Base-by-base conservation (phyloP, 2,797 vertebrate species). In the Esox masquinongy region DNA sequence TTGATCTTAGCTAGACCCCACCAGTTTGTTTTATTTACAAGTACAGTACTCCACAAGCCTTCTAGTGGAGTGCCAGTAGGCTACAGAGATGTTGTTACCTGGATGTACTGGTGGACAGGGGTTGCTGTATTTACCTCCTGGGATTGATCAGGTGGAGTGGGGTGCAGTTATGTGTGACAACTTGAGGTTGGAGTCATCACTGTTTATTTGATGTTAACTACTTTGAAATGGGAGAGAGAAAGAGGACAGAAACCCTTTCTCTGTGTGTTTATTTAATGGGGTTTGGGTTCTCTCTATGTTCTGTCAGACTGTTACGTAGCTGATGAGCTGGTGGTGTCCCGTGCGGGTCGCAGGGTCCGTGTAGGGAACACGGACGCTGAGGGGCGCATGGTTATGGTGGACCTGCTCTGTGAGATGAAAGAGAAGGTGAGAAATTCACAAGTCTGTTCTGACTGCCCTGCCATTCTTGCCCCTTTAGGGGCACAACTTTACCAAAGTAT, bases 291-390 rank as follows among this genome's bases (percentile, higher is more conserved):
- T 82, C 36, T 68, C 17, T 68, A 5, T 73, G 43, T 69, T 17
- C 77, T 49, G 12, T 77, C 80, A 89, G 95, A 95, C 83, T 95
- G 95, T 86, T 95, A 95, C 0, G 95, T 95, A 81, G 90, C 95
- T 0, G 95, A 95, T 64, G 95, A 95, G 70, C 86, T 95, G 83
- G 80, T 95, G 72, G 88, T 93, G 34, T 94, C 94, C 51, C 92
- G 95, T 2, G 94, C 94, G 0, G 90, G 93, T 47, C 90, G 91
- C 70, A 88, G 94, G 61, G 90, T 95, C 72, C 89, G 94, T 53
- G 93, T 95, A 77, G 95, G 95, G 73, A 95, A 95, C 92, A 95
- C 95, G 0, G 95, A 95, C 0, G 95, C 95, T 0, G 95, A 95
- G 85, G 95, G 95, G 1, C 93, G 95, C 6, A 95, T 95, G 95